Evolutionary conservation across 2,888 invertebrate species (phyloP).

Genomic region (Sicus ferrugineus): DNA sequence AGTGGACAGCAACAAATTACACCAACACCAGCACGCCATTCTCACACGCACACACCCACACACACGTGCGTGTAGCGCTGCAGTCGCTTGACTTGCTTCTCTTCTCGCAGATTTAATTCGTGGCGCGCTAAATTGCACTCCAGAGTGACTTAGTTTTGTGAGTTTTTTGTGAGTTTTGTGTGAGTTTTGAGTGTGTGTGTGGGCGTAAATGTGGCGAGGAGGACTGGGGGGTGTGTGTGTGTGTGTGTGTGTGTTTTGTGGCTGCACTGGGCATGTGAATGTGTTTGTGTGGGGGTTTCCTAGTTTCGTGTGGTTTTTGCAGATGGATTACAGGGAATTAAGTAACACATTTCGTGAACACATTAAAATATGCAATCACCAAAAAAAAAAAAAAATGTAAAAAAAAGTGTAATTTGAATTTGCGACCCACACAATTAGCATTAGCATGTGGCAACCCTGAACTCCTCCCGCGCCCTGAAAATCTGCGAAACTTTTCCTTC

Average conservation of each 20-base stretch:
- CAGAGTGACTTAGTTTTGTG: conserved; percentile 23
- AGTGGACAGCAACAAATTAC: not conserved
- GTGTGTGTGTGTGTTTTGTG: conserved; percentile 7
- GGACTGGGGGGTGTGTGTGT: not conserved
- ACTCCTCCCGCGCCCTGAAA: not conserved
- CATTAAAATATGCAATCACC: not conserved
- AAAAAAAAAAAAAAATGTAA: too few species aligned
- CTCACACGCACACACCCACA: not conserved
- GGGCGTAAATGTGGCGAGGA: not conserved
- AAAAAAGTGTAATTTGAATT: not conserved
- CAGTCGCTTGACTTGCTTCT: not conserved
- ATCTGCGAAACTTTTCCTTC: not conserved
- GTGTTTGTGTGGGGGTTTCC: conserved; percentile 26
- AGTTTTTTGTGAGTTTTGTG: not conserved
- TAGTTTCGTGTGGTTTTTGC: conserved; percentile 27
- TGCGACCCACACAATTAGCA: not conserved
- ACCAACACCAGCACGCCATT: not conserved
- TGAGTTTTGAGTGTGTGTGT: not conserved
- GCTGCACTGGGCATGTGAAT: not conserved
- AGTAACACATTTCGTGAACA: not conserved
- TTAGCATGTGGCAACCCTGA: not conserved
- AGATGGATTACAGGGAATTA: conserved; percentile 22
- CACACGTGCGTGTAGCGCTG: not conserved
- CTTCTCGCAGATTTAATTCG: not conserved
- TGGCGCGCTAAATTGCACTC: conserved; percentile 21